Conservation (phyloP, 2,113 vertebrate genomes). For the Chaenogobius annularis region DNA sequence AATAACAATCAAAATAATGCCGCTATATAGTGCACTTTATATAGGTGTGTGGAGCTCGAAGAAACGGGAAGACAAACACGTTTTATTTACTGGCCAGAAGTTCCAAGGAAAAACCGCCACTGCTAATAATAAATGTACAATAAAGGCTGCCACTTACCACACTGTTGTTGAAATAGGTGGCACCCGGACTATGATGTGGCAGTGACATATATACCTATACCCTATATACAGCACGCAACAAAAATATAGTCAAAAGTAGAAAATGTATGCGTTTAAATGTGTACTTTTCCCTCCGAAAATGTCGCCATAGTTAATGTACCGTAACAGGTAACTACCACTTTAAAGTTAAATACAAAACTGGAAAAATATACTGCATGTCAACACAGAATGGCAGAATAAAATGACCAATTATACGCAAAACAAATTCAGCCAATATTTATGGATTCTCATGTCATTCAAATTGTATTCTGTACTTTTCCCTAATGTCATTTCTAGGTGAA, state of each 20-base stretch:
- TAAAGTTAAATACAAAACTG: neutral
- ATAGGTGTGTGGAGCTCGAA: neutral
- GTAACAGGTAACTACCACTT: constrained; percentile 1
- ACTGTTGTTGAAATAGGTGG: neutral
- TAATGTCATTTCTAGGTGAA: neutral
- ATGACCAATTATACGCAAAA: neutral
- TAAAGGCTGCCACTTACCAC: neutral
- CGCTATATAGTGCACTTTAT: neutral
- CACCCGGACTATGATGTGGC: neutral
- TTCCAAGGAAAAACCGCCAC: neutral
- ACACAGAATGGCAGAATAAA: neutral
- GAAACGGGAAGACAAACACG: neutral
- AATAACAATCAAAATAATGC: too few species aligned
- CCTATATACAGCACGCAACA: neutral
- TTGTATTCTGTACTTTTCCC: neutral
- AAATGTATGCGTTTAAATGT: neutral
- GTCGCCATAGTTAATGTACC: neutral
- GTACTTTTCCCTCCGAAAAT: neutral
- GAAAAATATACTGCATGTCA: neutral
- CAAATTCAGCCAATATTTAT: neutral
- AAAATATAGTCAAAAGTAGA: neutral
- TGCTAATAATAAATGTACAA: neutral
- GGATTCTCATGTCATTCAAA: neutral
- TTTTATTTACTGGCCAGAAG: neutral
- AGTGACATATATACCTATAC: neutral